Evolutionary conservation across 2,113 vertebrate species (phyloP).

Genomic region (Ciconia stormi): DNA sequence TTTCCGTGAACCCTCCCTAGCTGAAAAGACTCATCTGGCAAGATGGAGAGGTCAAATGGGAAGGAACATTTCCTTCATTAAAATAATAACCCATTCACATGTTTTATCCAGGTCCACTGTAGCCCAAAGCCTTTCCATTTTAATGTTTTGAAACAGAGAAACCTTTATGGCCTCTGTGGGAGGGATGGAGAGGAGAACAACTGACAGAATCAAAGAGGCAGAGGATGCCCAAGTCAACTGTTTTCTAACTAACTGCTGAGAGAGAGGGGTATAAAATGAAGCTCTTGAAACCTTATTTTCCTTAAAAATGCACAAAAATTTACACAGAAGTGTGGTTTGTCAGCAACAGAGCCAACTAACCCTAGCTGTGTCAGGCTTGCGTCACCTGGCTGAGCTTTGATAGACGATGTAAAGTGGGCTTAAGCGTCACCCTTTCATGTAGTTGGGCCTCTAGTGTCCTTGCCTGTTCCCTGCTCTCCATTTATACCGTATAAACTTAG

Average conservation of each 20-base stretch:
- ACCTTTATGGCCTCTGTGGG: not conserved
- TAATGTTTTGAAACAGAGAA: not conserved
- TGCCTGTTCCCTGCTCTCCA: not conserved
- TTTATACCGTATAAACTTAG: not conserved
- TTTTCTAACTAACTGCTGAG: not conserved
- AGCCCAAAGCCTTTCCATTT: not conserved
- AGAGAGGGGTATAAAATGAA: not conserved
- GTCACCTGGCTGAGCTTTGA: not conserved
- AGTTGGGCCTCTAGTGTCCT: not conserved
- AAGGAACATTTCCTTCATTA: not conserved
- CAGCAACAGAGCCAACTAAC: not conserved
- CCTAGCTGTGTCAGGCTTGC: not conserved
- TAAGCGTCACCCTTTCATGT: not conserved
- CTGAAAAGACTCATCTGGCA: not conserved
- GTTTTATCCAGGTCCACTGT: not conserved
- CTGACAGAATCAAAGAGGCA: not conserved
- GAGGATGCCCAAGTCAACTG: not conserved
- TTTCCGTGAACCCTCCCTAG: not conserved
- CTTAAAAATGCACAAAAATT: not conserved
- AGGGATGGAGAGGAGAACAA: not conserved
- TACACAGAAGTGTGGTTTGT: not conserved
- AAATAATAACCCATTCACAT: not conserved
- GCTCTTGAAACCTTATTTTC: not conserved
- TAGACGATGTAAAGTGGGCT: fast-evolving
- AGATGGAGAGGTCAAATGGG: not conserved